Conservation (phyloP, 2,797 vertebrate species). For the Phylloscopus collybita region DNA sequence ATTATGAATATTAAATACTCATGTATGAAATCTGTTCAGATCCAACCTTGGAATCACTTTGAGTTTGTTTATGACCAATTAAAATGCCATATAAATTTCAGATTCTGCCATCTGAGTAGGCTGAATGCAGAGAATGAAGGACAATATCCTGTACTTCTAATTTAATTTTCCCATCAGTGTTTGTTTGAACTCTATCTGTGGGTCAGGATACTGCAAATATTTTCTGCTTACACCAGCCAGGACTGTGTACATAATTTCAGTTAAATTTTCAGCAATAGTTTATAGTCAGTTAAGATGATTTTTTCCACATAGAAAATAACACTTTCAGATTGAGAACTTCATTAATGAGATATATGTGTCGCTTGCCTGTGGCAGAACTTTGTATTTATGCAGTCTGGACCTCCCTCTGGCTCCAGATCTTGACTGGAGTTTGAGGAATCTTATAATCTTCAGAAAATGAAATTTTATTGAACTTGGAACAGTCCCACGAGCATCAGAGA, state of each 20-base stretch:
- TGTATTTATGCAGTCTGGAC: background rate
- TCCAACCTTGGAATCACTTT: conserved; percentile 21
- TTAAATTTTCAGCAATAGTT: conserved; percentile 11
- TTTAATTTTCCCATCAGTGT: conserved; percentile 62
- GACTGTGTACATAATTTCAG: background rate
- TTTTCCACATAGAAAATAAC: conserved; percentile 2
- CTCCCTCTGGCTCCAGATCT: background rate
- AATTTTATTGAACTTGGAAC: conserved; percentile 58
- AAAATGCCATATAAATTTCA: conserved; percentile 61
- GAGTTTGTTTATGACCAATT: conserved; percentile 33
- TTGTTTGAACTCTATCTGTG: conserved; percentile 61
- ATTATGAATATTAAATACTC: conserved; percentile 19
- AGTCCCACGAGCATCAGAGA: background rate
- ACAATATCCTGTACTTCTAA: conserved; percentile 65
- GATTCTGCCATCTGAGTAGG: conserved; percentile 43
- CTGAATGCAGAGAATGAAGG: conserved; percentile 65
- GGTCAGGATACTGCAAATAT: conserved; percentile 56
- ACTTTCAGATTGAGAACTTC: background rate
- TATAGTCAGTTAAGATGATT: background rate
- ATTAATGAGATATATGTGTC: conserved; percentile 3
- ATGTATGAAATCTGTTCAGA: conserved; percentile 26
- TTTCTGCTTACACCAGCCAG: background rate
- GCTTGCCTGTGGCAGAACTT: conserved; percentile 1
- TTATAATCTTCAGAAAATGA: conserved; percentile 52
- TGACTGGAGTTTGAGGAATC: conserved; percentile 32